Base-by-base conservation (phyloP, 2,797 vertebrate species). In the Pseudopleuronectes americanus region DNA sequence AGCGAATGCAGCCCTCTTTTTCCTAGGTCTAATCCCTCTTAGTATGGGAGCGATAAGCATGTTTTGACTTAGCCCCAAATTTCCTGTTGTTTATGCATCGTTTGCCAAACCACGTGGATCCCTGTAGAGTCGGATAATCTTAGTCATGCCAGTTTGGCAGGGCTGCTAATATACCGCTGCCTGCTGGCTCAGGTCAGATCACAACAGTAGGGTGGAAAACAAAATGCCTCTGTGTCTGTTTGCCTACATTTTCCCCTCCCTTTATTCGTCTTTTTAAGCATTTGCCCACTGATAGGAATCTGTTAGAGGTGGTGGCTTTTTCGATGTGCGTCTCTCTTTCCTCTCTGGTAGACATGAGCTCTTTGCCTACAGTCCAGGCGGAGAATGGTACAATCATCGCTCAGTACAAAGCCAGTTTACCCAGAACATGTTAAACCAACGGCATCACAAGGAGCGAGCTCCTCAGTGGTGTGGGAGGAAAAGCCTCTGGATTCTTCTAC, bases 21-120 rank as follows among this genome's bases (percentile, higher is more conserved):
- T 70, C 78, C 69, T 69, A 61, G 68, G 74, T 86, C 80, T 90
- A 92, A 92, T 94, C 90, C 87, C 76, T 90, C 90, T 91, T 86
- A 88, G 79, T 74, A 70, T 74, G 73, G 63, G 64, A 85, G 83
- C 68, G 89, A 93, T 90, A 88, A 91, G 88, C 84, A 16, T 80
- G 77, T 90, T 92, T 88, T 91, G 90, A 92, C 80, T 90, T 79
- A 48, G 81, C 77, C 86, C 84, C 87, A 89, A 86, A 89, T 90
- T 93, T 89, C 67, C 84, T 80, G 74, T 90, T 90, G 86, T 92
- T 93, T 87, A 83, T 80, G 81, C 79, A 43, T 85, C 66, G 67
- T 80, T 70, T 81, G 87, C 89, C 93, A 92, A 90, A 85, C 57
- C 82, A 76, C 57, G 62, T 88, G 86, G 78, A 80, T 90, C 88